These are phyloP conservation scores for Mayetiola destructor DNA, from an alignment of 2,888 invertebrate genomes.

Conservation along the genomic window DNA sequence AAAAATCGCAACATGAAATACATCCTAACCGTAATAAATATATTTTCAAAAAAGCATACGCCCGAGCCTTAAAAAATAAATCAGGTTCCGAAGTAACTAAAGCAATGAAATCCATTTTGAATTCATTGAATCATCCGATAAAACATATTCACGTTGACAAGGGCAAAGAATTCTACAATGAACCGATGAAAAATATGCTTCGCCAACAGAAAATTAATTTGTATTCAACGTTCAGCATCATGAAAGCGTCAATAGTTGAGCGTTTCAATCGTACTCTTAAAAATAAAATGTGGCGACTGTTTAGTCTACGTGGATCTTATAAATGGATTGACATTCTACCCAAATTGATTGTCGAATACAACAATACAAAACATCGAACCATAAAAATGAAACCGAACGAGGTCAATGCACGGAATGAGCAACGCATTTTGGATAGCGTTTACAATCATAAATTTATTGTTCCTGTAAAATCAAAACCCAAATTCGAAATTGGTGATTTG, in stretches of 20 bases:
- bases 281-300: slow-evolving; percentile 19
- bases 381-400: slow-evolving; percentile 21
- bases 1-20: not conserved
- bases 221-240: not conserved
- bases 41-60: not conserved
- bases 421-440: slow-evolving; percentile 16
- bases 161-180: slow-evolving; percentile 20
- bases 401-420: slow-evolving; percentile 23
- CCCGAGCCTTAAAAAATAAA: not conserved
- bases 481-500: slow-evolving; percentile 21
- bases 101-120: not conserved
- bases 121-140: not conserved
- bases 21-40: not conserved
- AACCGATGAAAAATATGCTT: not conserved
- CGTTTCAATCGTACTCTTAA: slow-evolving; percentile 21
- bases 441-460: slow-evolving; percentile 12
- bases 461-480: slow-evolving; percentile 14
- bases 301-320: slow-evolving; percentile 20
- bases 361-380: slow-evolving; percentile 21
- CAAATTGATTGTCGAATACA: slow-evolving; percentile 20
- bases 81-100: not conserved
- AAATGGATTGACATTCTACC: slow-evolving; percentile 21
- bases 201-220: not conserved
- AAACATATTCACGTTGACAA: slow-evolving; percentile 24
- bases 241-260: slow-evolving; percentile 17